Evolutionary conservation across 2,113 vertebrate species (phyloP), one percentile per base, ranked within the genome.

Genomic region (Micromys minutus): DNA sequence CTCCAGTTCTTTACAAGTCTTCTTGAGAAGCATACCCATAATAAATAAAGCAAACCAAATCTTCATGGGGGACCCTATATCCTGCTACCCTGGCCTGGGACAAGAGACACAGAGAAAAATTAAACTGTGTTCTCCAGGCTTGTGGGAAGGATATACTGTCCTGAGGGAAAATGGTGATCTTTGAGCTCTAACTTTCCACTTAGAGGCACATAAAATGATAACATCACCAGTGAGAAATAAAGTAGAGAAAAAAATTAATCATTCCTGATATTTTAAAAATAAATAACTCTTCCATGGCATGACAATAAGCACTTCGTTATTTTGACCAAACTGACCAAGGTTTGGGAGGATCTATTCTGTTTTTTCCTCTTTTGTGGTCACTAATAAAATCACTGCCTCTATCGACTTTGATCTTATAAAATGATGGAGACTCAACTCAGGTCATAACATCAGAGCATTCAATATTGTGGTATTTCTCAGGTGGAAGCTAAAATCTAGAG

Each of bases 331-430:
- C 36, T 5, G 36, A 63, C 59, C 59, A 31, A 42, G 15, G 26
- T 12, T 19, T 65, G 4, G 12, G 11, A 13, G 12, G 52, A 55
- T 17, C 69, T 75, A 59, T 29, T 92, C 7, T 80, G 45, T 65
- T 76, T 34, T 59, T 65, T 85, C 79, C 77, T 91, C 42, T 69
- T 90, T 81, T 87, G 42, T 85, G 71, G 47, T 74, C 5, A 77
- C 9, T 72, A 47, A 59, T 45, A 77, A 83, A 88, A 96, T 79
- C 21, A 86, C 7, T 3, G 76, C 39, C 55, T 80, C n/a, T 84
- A 47, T 63, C 95, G 22, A 52, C 89, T 94, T 87, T 87, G 59
- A 21, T 87, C 77, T 92, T 80, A 36, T 76, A 31, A 93, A 86
- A 47, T 86, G 34, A 93, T 21, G 29, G 89, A 93, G 83, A 89